Evolutionary conservation across 64 coral and sea anemone species (phyloP), one percentile per base, ranked within the genome.

Genomic region (Pachyseris speciosa): DNA sequence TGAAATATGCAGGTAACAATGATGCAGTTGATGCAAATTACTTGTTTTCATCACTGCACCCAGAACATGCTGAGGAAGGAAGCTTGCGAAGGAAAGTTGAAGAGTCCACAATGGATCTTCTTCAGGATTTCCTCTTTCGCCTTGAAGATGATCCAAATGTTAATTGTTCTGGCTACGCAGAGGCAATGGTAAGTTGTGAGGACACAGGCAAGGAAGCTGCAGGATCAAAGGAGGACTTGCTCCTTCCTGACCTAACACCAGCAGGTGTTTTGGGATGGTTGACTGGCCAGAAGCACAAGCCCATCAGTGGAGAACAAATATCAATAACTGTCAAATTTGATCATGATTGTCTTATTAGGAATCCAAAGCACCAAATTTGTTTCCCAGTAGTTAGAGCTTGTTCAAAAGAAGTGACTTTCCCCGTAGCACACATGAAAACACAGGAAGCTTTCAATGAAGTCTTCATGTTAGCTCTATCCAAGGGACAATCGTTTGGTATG

Each of bases 231-330:
- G 79, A 83, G 39, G 31, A 83, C 32, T 64, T 83, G 15, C 79
- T 61, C 45, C 29, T 68, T 71, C 88, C 88, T 74, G 89, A 91
- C 33, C 37, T 83, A 2, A 52, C 83, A 88, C 85, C 76, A 50
- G 37, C 91, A 68, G 91, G 91, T 45, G 73, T 93, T 24, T 50
- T 92, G 43, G 91, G 91, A 16, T 94, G 91, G 91, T 58, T 94
- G 25, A 94, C 91, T 64, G 83, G 84, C n/a, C 91, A 93, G 37
- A 93, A 93, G 52, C 91, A 93, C 33, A 71, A 30, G 41, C 91
- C 91, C 41, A 15, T 93, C 19, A 75, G 47, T 63, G 83, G 67
- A 38, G 49, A 93, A 41, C 31, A 45, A 24, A 30, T 87, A n/a
- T 19, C 16, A 30, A 76, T 93, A 2, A 57, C 33, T 27, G 84